phyloP scores from a whole-genome alignment of 2,888 invertebrate species.

The Cerastis rubricosa region DNA sequence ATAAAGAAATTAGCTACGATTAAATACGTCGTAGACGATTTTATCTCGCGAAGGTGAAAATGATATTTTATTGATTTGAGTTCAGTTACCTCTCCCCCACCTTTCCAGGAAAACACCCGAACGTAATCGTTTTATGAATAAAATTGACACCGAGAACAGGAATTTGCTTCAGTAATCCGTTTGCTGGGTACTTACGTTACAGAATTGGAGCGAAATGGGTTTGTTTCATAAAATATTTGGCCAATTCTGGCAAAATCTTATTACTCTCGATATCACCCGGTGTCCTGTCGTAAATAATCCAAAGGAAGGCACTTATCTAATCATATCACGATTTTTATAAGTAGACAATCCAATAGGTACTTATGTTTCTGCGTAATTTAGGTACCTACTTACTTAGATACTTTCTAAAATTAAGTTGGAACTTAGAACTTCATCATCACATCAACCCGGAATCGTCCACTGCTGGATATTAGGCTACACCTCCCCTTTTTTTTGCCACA shows the following conservation, averaged over 20 bases:
- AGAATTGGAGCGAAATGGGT: background rate
- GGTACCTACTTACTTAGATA: background rate
- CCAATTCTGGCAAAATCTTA: background rate
- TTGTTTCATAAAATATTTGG: conserved; percentile 16
- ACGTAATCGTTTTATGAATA: conserved; percentile 22
- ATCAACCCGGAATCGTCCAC: too few species aligned
- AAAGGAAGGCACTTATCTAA: background rate
- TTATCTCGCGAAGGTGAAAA: conserved; percentile 4
- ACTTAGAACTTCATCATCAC: too few species aligned
- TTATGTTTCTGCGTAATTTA: background rate
- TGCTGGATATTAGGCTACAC: too few species aligned
- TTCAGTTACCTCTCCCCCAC: background rate
- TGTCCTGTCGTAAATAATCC: background rate
- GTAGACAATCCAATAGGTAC: background rate
- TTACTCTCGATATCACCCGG: background rate
- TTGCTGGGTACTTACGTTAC: conserved; percentile 4
- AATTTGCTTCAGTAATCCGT: conserved; percentile 18
- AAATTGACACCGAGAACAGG: conserved; percentile 13
- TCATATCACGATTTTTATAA: background rate
- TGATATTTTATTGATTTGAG: conserved; percentile 12
- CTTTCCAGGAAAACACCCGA: background rate
- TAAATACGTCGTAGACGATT: background rate
- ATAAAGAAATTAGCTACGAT: too few species aligned
- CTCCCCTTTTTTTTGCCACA: too few species aligned
- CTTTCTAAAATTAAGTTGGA: too few species aligned